A percentile compares a stretch with the other conserved stretches of the same genome.
These are phyloP conservation scores for Brachionus asplanchnoidis DNA, from an alignment of 1,140 invertebrate species.

Conservation along the genomic window DNA sequence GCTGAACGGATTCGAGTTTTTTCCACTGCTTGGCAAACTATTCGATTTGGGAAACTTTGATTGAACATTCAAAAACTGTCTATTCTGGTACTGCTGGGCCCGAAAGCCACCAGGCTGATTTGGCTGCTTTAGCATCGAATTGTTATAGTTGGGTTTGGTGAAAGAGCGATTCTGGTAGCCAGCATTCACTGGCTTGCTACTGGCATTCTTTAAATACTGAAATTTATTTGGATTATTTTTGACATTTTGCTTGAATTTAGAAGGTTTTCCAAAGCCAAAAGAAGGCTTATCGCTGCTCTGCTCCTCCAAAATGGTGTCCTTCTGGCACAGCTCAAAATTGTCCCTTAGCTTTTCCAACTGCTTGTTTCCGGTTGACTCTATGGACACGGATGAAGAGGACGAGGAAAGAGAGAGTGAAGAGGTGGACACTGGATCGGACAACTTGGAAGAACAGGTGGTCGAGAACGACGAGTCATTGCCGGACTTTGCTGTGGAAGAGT, in stretches of 20 bases:
- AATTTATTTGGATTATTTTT: slow-evolving; percentile 1
- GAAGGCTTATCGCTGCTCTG: not conserved
- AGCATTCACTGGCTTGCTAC: not conserved
- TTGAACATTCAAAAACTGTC: slow-evolving; percentile 1
- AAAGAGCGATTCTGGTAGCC: not conserved
- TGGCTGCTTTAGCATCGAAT: not conserved
- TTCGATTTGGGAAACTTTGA: slow-evolving; percentile 32
- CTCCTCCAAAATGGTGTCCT: not conserved
- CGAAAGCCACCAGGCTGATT: not conserved
- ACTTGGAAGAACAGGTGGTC: not conserved
- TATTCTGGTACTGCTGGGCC: not conserved
- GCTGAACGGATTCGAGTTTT: not conserved
- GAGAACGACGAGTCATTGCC: slow-evolving; percentile 13
- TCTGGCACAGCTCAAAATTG: not conserved
- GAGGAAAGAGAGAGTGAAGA: slow-evolving; percentile 8
- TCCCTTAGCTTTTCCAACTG: not conserved
- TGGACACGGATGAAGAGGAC: slow-evolving; percentile 4
- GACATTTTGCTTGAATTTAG: not conserved
- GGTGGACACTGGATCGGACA: not conserved
- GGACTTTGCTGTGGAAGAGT: slow-evolving; percentile 14
- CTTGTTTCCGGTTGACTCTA: not conserved
- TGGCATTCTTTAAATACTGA: not conserved
- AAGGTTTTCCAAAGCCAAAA: not conserved
- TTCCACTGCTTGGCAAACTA: slow-evolving; percentile 17
- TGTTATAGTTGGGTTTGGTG: not conserved